These are phyloP conservation scores for Zeugodacus cucurbitae DNA, from an alignment of 1,140 invertebrate genomes.

Conservation along the genomic window DNA sequence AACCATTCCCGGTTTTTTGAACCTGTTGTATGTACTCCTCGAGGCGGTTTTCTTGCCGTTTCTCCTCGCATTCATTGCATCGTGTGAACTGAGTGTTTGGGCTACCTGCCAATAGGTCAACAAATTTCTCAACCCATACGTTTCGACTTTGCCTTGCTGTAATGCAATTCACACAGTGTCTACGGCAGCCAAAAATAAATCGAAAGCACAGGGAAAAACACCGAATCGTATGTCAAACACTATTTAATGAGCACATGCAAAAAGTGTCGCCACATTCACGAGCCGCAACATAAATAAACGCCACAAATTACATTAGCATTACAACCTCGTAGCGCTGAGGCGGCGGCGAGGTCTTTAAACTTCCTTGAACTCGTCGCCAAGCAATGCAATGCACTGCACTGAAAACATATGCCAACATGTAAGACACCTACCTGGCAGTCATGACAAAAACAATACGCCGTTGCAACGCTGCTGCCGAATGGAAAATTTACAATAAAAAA, in stretches of 20 bases:
- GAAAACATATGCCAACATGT: not conserved
- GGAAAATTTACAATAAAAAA: not conserved
- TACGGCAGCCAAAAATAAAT: not conserved
- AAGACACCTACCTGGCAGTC: not conserved
- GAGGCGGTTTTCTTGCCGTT: not conserved
- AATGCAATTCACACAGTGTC: not conserved
- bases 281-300: not conserved
- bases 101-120: not conserved
- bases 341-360: slow-evolving; percentile 35
- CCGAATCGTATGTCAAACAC: too few relatives aligned
- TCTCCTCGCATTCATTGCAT: not conserved
- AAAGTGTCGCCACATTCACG: not conserved
- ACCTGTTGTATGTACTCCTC: too few relatives aligned
- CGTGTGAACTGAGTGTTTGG: not conserved
- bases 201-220: not conserved
- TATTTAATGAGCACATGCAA: not conserved
- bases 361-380: slow-evolving; percentile 41
- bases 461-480: not conserved
- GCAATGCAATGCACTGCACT: not conserved
- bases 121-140: not conserved
- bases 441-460: not conserved
- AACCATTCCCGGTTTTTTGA: not conserved
- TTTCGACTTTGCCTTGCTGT: not conserved
- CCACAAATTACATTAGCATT: not conserved
- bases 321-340: not conserved